Evolutionary conservation across 2,888 invertebrate species (phyloP), one percentile per base, ranked within the genome.

Genomic region (Diplolepis rosae): DNA sequence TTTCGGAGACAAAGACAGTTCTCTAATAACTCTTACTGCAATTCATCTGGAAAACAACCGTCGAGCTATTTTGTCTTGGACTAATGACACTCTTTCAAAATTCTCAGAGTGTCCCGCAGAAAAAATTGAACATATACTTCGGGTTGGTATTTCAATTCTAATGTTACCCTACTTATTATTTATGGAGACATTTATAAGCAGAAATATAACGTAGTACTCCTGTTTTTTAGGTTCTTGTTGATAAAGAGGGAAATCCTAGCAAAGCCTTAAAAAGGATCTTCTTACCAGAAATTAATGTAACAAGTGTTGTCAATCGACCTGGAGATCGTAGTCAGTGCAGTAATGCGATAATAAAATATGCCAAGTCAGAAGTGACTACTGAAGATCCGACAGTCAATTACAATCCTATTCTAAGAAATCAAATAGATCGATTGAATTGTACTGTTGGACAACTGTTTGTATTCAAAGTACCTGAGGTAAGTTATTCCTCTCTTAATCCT

Each of bases 1-100:
- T 0, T 88, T 91, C 51, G 90, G 88, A 22, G 91, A 91, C 83
- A 84, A 82, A 72, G 90, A 93, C 77, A 92, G 92, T 27, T 67
- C 28, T 24, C 92, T 93, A 70, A 92, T 96, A 75, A 93, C 93
- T 0, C 94, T 96, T 0, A 90, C 94, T 65, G 91, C 92, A 42
- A 91, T 93, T 24, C 93, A 93, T 42, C 90, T 92, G 70, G 89
- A 89, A 61, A 91, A 89, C 35, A 92, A 91, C 83, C 91, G 92
- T 83, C 24, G 39, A n/a, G 93, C 91, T 79, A 92, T 92, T 80
- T 95, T 92, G 86, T 94, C 93, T 32, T 96, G 95, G 95, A 94
- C 96, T 18, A 98, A 98, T 84, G 96, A 96, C 79, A 94, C 95
- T 6, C 87, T 97, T 79, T 93, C 95, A 0, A 93, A 94, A 65